Evolutionary conservation across 2,113 vertebrate species (phyloP), one percentile per base, ranked within the genome.

Genomic region (Ahaetulla prasina): DNA sequence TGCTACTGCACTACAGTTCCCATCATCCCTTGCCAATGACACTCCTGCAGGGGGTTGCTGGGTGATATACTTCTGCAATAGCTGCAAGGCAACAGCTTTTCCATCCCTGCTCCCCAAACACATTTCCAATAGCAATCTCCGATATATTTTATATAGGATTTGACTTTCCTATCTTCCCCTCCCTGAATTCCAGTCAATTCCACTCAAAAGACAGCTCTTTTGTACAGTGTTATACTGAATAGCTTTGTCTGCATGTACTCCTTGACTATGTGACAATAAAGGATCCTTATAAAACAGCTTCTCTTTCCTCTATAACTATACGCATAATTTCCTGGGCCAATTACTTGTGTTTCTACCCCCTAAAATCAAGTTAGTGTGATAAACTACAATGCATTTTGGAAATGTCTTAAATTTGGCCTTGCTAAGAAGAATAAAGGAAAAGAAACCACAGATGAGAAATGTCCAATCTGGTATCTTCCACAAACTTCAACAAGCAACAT

Each of bases 241-340:
- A 57, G 88, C 16, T 90, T 60, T 45, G 43, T 25, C 23, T 86
- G 23, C n/a, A 23, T 54, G 45, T 57, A 85, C 43, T 45, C 1
- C 57, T 92, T 39, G n/a, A 85, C 35, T 45, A 89, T 55, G 7
- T 27, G 23, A 30, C 45, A 90, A 86, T 90, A 92, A 92, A 92
- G 23, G 14, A 85, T 52, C 45, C 80, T 86, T 60, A 47, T 52
- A 22, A 47, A 92, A 90, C 35, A 85, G 45, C 47, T 50, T 47
- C 53, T 63, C 88, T 88, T 30, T 16, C 25, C n/a, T 85, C 4
- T 53, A 35, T 10, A 35, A 18, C n/a, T 86, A n/a, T 16, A 12
- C 2, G 0, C 30, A n/a, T 18, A 22, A 55, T 22, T 85, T 52
- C 55, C 47, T 45, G 23, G 23, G 30, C 53, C n/a, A 92, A 54